Evolutionary conservation across 2,888 invertebrate species (phyloP).

Genomic region (Lepidocyrtoides sp.): DNA sequence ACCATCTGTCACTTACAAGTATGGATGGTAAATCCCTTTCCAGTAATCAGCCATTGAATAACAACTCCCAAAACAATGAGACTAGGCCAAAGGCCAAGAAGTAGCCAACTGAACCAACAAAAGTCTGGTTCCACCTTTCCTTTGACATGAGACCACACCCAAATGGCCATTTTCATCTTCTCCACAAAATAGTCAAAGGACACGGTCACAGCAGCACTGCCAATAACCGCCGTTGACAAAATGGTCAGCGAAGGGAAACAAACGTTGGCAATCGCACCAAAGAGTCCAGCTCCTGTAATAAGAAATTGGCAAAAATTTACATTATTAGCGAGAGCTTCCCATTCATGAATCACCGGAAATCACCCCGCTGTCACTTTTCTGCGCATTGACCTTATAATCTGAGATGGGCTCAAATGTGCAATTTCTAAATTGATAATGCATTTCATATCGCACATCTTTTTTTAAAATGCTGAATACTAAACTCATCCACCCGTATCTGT

Average conservation of each 20-base stretch:
- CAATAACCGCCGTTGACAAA: slow-evolving; percentile 92
- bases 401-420: background rate
- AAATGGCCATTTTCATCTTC: slow-evolving; percentile 89
- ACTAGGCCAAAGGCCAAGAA: slow-evolving; percentile 92
- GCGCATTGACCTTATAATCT: background rate
- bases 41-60: slow-evolving; percentile 91
- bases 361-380: background rate
- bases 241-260: slow-evolving; percentile 88
- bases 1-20: slow-evolving; percentile 88
- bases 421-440: background rate
- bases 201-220: slow-evolving; percentile 91
- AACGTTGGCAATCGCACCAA: slow-evolving; percentile 84
- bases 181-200: slow-evolving; percentile 93
- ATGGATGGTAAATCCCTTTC: slow-evolving; percentile 90
- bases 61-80: slow-evolving; percentile 90
- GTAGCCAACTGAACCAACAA: slow-evolving; percentile 89
- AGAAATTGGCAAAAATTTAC: background rate
- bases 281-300: slow-evolving; percentile 81
- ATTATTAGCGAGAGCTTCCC: too few species aligned
- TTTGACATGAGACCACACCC: slow-evolving; percentile 91
- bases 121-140: slow-evolving; percentile 84
- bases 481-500: slow-evolving; percentile 24
- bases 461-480: background rate
- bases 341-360: background rate
- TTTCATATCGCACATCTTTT: background rate